Evolutionary conservation across 1,140 invertebrate species (phyloP).

Genomic region (Atta cephalotes): DNA sequence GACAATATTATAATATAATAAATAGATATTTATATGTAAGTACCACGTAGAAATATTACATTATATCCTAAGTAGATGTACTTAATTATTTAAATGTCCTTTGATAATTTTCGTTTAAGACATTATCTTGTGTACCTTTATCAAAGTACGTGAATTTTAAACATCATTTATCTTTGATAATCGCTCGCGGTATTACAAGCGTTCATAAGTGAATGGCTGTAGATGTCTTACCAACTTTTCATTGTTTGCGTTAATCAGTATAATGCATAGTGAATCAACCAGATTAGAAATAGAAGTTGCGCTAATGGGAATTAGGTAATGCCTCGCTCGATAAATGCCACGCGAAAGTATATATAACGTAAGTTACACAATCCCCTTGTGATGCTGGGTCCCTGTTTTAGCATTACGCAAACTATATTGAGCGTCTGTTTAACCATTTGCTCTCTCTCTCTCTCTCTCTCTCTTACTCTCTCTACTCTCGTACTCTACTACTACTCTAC

Average conservation of each 20-base stretch:
- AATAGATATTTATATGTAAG: background rate
- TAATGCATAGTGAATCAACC: conserved; percentile 56
- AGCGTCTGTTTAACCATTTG: conserved; percentile 51
- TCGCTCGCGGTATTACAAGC: background rate
- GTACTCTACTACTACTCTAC: no score
- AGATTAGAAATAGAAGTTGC: conserved; percentile 57
- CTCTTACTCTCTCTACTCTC: background rate
- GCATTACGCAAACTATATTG: conserved; percentile 67
- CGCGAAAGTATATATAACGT: conserved; percentile 29
- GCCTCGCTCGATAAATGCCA: conserved; percentile 14
- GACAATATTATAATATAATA: background rate
- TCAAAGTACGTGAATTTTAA: conserved; percentile 32
- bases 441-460: background rate
- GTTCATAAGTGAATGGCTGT: background rate
- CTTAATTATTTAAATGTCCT: background rate
- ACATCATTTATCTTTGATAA: background rate
- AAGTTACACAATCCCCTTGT: conserved; percentile 63
- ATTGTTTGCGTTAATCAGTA: conserved; percentile 57
- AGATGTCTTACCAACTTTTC: conserved; percentile 18
- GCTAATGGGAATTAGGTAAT: conserved; percentile 68
- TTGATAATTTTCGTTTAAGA: conserved; percentile 8
- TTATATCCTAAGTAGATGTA: background rate
- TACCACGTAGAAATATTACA: background rate
- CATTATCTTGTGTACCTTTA: background rate
- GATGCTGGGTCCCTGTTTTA: conserved; percentile 51